phyloP scores from a whole-genome alignment of 2,797 vertebrate genomes.

The Chaetophractus vellerosus region DNA sequence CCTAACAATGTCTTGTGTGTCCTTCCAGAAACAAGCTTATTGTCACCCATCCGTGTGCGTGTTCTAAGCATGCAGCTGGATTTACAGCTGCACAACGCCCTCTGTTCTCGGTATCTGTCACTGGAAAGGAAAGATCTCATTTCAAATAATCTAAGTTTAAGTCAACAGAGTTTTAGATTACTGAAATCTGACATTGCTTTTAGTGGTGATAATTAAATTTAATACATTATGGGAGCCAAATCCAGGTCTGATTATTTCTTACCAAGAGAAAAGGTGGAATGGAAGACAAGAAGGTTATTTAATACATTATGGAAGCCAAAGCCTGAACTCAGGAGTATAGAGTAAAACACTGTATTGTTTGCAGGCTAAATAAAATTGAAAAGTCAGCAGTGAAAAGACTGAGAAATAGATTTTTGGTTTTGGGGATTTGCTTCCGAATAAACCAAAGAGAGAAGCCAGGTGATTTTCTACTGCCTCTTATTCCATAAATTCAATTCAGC shows the following conservation, averaged over 20 bases:
- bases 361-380: slow-evolving; percentile 37
- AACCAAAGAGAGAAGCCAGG: not conserved
- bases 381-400: not conserved
- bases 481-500: slow-evolving; percentile 19
- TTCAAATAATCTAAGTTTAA: slow-evolving; percentile 77
- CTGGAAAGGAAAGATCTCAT: slow-evolving; percentile 66
- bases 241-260: slow-evolving; percentile 72
- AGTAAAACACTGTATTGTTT: slow-evolving; percentile 9
- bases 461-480: not conserved
- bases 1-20: not conserved
- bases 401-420: not conserved
- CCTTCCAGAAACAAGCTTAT: slow-evolving; percentile 19
- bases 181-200: slow-evolving; percentile 78
- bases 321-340: not conserved
- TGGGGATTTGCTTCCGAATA: not conserved
- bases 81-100: not conserved
- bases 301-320: slow-evolving; percentile 46
- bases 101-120: slow-evolving; percentile 56
- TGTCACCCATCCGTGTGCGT: not conserved
- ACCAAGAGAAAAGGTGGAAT: slow-evolving; percentile 37
- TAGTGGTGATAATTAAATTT: slow-evolving; percentile 77
- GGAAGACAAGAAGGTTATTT: slow-evolving; percentile 53
- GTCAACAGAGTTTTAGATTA: slow-evolving; percentile 77
- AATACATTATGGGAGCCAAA: not conserved
- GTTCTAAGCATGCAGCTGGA: not conserved